Percentiles rank a stretch among this genome's conserved stretches.
Conservation (phyloP, 35 echinoderm and acorn worm genomes). For the Ophiothrix spiculata region DNA sequence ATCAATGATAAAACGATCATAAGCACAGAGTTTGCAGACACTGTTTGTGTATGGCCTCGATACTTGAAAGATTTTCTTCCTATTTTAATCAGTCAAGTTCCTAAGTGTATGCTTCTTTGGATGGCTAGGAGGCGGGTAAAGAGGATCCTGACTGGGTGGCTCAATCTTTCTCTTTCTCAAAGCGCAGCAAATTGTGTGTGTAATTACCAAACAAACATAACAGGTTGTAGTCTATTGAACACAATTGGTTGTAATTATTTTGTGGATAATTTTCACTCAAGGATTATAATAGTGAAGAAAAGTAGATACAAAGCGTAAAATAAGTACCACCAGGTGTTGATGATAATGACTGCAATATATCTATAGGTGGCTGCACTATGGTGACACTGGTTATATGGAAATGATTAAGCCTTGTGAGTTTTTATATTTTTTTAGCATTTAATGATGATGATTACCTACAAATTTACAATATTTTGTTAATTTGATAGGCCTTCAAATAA, state of each 20-base stretch:
- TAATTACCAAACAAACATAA: conserved; percentile 14
- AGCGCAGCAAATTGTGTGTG: neutral
- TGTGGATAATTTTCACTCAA: no score
- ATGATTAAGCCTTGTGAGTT: no score
- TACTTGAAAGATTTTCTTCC: conserved; percentile 6
- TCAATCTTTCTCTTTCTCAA: neutral
- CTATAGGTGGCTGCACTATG: no score
- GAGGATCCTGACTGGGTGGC: neutral
- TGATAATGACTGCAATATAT: no score
- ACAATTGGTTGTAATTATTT: neutral
- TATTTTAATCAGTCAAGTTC: neutral
- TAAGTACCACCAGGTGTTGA: no score
- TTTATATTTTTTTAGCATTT: no score
- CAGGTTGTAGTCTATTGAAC: neutral
- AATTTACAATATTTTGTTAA: no score
- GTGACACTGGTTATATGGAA: no score
- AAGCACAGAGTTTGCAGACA: neutral
- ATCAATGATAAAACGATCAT: conserved; percentile 2
- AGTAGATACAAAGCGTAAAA: no score
- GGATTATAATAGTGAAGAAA: no score
- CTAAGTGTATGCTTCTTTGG: neutral
- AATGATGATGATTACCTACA: no score
- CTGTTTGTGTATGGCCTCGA: conserved; percentile 1
- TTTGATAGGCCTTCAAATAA: no score
- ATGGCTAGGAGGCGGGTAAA: neutral